Base-by-base conservation (phyloP, 2,797 vertebrate species). In the Lepus oiostolus region DNA sequence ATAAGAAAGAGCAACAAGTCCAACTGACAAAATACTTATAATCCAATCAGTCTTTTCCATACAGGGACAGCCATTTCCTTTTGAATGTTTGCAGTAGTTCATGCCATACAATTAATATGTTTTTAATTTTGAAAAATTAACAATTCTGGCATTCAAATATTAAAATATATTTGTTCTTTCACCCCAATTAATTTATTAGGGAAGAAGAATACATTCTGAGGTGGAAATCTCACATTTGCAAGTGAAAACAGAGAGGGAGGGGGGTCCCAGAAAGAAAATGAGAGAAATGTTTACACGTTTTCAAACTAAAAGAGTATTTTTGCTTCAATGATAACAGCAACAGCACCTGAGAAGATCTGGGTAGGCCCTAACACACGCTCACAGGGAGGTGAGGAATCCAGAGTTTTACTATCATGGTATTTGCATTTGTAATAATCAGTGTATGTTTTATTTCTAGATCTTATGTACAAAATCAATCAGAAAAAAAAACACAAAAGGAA, bases 61-160 rank as follows among this genome's bases (percentile, higher is more conserved):
- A 58, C 0, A 32, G 32, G 3, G 86, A 52, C 7, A 35, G 30
- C 38, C 17, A 9, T 4, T 35, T 42, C 32, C 30, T 86, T 65
- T 50, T 30, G 14, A 0, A 1, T 11, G 1, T 68, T 52, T 72
- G 65, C 26, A 5, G 8, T 3, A 26, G 3, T 21, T 32, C 1
- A 17, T 1, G 14, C n/a, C 14, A 0, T 2, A 19, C 26, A 7
- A 77, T 17, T 1, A 82, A 88, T 24, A 60, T 4, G 7, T 12
- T 47, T 14, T 30, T 65, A 30, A 84, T 35, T 83, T 79, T 67
- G 3, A 50, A 60, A 75, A 92, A 82, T 26, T 28, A 54, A 19
- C 35, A 67, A 9, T 13, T 42, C n/a, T 30, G 2, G 60, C 4
- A 21, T 8, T 11, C 4, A 21, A n/a, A 68, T 21, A 60, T 28